phyloP scores from a whole-genome alignment of 2,888 invertebrate species.

The Drosophila anceps region DNA sequence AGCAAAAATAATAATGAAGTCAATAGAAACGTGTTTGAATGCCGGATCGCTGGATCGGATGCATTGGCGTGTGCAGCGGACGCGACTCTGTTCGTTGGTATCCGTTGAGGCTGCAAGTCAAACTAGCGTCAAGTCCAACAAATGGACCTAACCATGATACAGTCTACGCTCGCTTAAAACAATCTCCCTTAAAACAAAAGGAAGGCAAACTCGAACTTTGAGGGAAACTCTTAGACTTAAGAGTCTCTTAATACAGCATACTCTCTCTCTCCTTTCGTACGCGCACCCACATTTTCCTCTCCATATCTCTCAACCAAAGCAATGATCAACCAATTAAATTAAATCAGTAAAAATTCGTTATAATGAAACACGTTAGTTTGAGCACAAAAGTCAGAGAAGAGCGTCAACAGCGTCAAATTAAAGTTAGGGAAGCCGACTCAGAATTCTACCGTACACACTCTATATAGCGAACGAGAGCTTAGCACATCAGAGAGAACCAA shows the following conservation, averaged over 20 bases:
- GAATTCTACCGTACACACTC: too few relatives aligned
- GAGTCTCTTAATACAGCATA: too few relatives aligned
- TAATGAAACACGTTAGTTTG: not conserved
- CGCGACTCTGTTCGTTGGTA: slow-evolving; percentile 36
- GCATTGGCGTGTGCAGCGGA: slow-evolving; percentile 16
- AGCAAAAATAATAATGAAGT: not conserved
- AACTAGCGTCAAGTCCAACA: slow-evolving; percentile 1
- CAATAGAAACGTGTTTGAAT: slow-evolving; percentile 32
- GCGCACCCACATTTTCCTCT: too few relatives aligned
- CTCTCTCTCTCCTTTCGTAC: too few relatives aligned
- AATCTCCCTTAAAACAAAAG: not conserved
- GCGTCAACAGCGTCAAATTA: not conserved
- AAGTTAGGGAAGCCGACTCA: not conserved
- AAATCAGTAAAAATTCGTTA: not conserved
- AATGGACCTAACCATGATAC: not conserved
- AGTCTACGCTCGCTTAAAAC: not conserved
- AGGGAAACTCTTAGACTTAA: not conserved
- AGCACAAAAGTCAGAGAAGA: too few relatives aligned
- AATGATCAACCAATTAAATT: too few relatives aligned
- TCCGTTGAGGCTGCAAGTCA: slow-evolving; percentile 12
- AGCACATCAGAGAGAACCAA: not conserved
- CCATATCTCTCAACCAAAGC: too few relatives aligned
- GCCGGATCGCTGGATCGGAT: slow-evolving; percentile 9
- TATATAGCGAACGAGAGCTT: not conserved
- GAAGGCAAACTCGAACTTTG: too few relatives aligned